Percentiles rank a stretch among this genome's conserved stretches.
These are phyloP conservation scores for Zonotrichia leucophrys DNA, from an alignment of 2,113 vertebrate species.

Conservation along the genomic window DNA sequence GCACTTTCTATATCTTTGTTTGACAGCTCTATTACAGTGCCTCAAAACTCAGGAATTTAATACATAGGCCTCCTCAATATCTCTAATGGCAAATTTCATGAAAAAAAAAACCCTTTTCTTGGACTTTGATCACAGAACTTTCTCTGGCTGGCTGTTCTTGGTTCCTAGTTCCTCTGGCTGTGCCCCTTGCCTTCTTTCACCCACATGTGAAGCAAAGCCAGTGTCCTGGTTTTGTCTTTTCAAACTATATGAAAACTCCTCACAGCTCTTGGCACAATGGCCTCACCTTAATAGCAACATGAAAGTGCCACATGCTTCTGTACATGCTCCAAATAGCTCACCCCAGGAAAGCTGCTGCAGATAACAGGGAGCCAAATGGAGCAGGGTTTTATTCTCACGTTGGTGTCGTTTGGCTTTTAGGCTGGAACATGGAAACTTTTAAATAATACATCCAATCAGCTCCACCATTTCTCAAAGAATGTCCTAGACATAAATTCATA, in stretches of 20 bases:
- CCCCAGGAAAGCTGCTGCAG: constrained; percentile 22
- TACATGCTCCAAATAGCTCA: constrained; percentile 43
- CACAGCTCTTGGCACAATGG: constrained; percentile 50
- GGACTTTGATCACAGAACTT: constrained; percentile 57
- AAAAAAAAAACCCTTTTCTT: not conserved
- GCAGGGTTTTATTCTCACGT: constrained; percentile 45
- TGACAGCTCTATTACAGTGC: constrained; percentile 60
- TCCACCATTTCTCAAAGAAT: not conserved
- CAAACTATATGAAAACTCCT: constrained; percentile 33
- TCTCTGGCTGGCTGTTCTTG: constrained; percentile 50
- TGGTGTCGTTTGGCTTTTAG: constrained; percentile 33
- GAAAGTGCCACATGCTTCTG: constrained; percentile 45
- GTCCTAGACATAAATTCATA: not conserved
- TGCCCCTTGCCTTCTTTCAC: constrained; percentile 50
- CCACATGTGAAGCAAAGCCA: constrained; percentile 38
- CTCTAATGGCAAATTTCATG: constrained; percentile 57
- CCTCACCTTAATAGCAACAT: constrained; percentile 53
- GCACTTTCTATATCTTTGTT: constrained; percentile 66
- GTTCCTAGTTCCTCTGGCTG: constrained; percentile 40
- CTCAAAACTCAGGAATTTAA: constrained; percentile 66
- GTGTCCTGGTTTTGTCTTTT: constrained; percentile 57
- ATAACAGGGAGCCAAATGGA: constrained; percentile 19
- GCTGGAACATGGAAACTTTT: constrained; percentile 19
- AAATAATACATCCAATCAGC: constrained; percentile 21
- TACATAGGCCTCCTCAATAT: constrained; percentile 62